These are phyloP conservation scores for Sinonovacula constricta DNA, from an alignment of 1,140 invertebrate species.

Conservation along the genomic window DNA sequence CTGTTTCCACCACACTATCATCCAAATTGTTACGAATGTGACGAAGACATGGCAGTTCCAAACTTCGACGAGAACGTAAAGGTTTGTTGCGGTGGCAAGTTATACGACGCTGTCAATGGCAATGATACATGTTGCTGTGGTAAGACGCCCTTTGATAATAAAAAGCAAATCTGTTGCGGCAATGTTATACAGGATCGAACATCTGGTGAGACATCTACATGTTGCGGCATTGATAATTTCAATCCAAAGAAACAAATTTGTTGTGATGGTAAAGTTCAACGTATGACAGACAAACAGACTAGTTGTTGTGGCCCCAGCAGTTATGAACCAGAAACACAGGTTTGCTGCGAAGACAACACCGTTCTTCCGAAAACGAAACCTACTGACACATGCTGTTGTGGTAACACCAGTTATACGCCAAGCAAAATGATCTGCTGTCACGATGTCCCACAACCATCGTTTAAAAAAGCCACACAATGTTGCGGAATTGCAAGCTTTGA, in stretches of 20 bases:
- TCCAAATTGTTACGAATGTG: slow-evolving; percentile 41
- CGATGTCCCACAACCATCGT: slow-evolving; percentile 30
- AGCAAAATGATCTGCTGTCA: slow-evolving; percentile 38
- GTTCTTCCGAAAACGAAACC: slow-evolving; percentile 32
- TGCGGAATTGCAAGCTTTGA: slow-evolving; percentile 45
- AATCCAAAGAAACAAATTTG: slow-evolving; percentile 36
- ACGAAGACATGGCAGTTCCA: slow-evolving; percentile 26
- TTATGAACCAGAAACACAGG: slow-evolving; percentile 32
- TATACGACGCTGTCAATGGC: slow-evolving; percentile 35
- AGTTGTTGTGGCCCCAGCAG: slow-evolving; percentile 42
- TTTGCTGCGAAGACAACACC: slow-evolving; percentile 43
- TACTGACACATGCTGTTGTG: slow-evolving; percentile 45
- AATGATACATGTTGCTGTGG: slow-evolving; percentile 51
- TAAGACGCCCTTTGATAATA: slow-evolving; percentile 26
- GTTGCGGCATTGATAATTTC: slow-evolving; percentile 44
- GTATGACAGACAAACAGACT: slow-evolving; percentile 16
- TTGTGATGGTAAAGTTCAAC: slow-evolving; percentile 42
- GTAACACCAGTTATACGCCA: slow-evolving; percentile 40
- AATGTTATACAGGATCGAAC: slow-evolving; percentile 34
- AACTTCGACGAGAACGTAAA: slow-evolving; percentile 42
- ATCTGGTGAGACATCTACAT: slow-evolving; percentile 37
- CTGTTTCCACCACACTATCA: slow-evolving; percentile 49
- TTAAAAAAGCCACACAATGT: slow-evolving; percentile 40
- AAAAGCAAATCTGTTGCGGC: slow-evolving; percentile 34
- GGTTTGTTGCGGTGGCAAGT: slow-evolving; percentile 43